Evolutionary conservation across 2,888 invertebrate species (phyloP).

Genomic region (Lomographa bimaculata): DNA sequence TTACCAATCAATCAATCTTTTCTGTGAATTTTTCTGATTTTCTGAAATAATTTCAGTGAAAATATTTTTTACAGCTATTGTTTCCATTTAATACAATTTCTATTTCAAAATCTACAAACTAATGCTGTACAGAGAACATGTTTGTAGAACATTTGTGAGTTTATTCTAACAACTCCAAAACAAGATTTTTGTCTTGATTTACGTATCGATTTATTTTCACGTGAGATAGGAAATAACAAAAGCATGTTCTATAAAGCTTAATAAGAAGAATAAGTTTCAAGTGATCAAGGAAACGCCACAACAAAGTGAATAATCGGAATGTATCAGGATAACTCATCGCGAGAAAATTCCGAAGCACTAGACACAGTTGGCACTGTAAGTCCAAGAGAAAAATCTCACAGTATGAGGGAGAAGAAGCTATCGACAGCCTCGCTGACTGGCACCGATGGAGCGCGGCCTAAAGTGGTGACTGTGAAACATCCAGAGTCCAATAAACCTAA

Average conservation of each 20-base stretch:
- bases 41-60: constrained; percentile 9
- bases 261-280: not conserved
- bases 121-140: not conserved
- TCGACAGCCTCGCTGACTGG: constrained; percentile 85
- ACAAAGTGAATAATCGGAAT: constrained; percentile 48
- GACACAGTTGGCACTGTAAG: constrained; percentile 70
- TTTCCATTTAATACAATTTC: not conserved
- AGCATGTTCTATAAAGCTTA: constrained; percentile 57
- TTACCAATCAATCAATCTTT: constrained; percentile 20
- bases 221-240: constrained; percentile 48
- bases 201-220: constrained; percentile 65
- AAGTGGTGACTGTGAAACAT: constrained; percentile 96
- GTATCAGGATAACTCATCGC: constrained; percentile 76
- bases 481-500: constrained; percentile 98
- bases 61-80: constrained; percentile 1
- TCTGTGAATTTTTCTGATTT: constrained; percentile 13
- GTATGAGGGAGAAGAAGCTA: constrained; percentile 87
- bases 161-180: constrained; percentile 3
- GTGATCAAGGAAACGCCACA: constrained; percentile 1
- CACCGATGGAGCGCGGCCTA: constrained; percentile 87
- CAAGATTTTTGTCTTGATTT: constrained; percentile 11
- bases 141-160: constrained; percentile 8
- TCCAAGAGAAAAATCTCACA: constrained; percentile 76
- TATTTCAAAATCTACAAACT: too few species aligned
- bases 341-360: constrained; percentile 73